Conservation (phyloP, 2,888 invertebrate species). For the Entomobrya multifasciata region DNA sequence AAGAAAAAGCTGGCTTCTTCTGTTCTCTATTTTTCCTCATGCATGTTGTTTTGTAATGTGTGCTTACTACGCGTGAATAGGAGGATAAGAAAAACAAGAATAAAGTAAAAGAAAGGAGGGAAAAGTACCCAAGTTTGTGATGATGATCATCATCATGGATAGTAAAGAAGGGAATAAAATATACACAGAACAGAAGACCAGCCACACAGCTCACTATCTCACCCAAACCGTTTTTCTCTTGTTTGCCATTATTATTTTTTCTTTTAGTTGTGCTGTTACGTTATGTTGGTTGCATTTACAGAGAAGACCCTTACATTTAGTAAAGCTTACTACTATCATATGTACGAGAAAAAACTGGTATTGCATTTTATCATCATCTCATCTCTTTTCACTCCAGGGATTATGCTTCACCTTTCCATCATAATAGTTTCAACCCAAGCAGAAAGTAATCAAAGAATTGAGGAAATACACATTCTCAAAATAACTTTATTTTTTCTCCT, state of each 20-base stretch:
- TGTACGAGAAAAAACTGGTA: background rate
- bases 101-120: constrained; percentile 1
- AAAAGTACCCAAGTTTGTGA: constrained; percentile 25
- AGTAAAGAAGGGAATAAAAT: constrained; percentile 56
- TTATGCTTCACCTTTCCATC: constrained; percentile 70
- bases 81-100: constrained; percentile 11
- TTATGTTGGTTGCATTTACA: constrained; percentile 17
- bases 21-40: background rate
- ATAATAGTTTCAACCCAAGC: constrained; percentile 67
- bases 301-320: background rate
- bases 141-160: constrained; percentile 24
- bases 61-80: constrained; percentile 10
- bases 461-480: constrained; percentile 58
- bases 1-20: background rate
- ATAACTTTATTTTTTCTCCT: constrained; percentile 47
- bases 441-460: constrained; percentile 70
- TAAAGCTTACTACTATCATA: too few relatives aligned
- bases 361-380: constrained; percentile 63
- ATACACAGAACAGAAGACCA: constrained; percentile 21
- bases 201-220: constrained; percentile 44
- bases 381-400: constrained; percentile 66
- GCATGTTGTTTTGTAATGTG: background rate
- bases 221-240: constrained; percentile 27
- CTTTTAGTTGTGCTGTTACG: too few relatives aligned
- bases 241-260: constrained; percentile 20